Conservation (phyloP, 2,113 vertebrate species). For the Rhegmatorhina hoffmannsi region DNA sequence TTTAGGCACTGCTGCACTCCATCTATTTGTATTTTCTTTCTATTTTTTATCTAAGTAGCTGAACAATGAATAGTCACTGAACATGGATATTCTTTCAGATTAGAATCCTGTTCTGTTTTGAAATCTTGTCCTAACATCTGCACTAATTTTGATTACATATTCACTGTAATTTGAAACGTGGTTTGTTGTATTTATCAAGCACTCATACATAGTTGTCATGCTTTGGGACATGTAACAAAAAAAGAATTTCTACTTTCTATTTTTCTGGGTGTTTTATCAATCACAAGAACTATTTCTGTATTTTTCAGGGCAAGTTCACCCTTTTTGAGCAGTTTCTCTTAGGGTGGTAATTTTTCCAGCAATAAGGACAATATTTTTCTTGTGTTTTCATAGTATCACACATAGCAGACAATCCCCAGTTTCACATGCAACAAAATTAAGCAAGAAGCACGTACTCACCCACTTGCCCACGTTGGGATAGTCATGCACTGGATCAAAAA, state of each 20-base stretch:
- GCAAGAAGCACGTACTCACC: conserved; percentile 78
- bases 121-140: not conserved
- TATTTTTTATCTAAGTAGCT: not conserved
- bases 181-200: not conserved
- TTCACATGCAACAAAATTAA: not conserved
- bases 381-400: not conserved
- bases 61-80: not conserved
- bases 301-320: not conserved
- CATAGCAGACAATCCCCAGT: not conserved
- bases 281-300: not conserved
- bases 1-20: not conserved
- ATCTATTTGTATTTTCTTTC: not conserved
- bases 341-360: not conserved
- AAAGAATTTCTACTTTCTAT: not conserved
- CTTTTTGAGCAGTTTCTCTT: not conserved
- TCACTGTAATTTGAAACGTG: not conserved
- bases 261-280: not conserved
- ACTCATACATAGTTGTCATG: not conserved
- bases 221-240: not conserved
- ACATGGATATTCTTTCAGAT: not conserved
- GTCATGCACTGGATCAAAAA: conserved; percentile 94
- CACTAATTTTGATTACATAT: not conserved
- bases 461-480: conserved; percentile 90
- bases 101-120: not conserved
- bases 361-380: not conserved